phyloP scores from a whole-genome alignment of 2,113 vertebrate species.

The Hemibagrus wyckioides region DNA sequence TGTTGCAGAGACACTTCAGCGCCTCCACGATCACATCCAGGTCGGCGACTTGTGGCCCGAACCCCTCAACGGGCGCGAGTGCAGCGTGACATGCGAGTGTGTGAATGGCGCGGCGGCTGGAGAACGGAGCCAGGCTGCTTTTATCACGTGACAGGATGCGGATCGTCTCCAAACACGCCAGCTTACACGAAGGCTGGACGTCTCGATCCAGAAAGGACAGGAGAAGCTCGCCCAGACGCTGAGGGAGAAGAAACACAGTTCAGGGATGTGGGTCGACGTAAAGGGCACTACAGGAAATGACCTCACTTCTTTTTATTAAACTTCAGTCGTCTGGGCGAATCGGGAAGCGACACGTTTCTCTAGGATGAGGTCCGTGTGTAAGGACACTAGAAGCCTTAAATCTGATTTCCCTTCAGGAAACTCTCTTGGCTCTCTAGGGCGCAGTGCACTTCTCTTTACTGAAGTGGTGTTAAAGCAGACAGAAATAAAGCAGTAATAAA shows the following conservation, averaged over 20 bases:
- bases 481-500: background rate
- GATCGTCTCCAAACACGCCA: conserved; percentile 85
- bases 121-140: conserved; percentile 78
- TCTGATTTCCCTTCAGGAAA: background rate
- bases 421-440: background rate
- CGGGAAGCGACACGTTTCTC: background rate
- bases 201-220: conserved; percentile 78
- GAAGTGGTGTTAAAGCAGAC: background rate
- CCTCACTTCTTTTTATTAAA: background rate
- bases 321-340: background rate
- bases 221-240: conserved; percentile 85
- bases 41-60: conserved; percentile 71
- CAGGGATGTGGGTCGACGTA: background rate
- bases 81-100: conserved; percentile 1
- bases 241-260: background rate
- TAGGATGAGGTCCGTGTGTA: background rate
- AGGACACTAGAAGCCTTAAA: too few relatives aligned
- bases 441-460: background rate
- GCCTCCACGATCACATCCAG: conserved; percentile 84
- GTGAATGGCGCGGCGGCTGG: conserved; percentile 73
- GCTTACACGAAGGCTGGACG: conserved; percentile 82
- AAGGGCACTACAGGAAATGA: background rate
- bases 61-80: conserved; percentile 47
- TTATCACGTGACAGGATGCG: conserved; percentile 90
- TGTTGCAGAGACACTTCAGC: conserved; percentile 91